Percentiles rank a stretch among this genome's conserved stretches.
These are phyloP conservation scores for Pogonocichla stellata DNA, from an alignment of 2,113 vertebrate species.

Conservation along the genomic window DNA sequence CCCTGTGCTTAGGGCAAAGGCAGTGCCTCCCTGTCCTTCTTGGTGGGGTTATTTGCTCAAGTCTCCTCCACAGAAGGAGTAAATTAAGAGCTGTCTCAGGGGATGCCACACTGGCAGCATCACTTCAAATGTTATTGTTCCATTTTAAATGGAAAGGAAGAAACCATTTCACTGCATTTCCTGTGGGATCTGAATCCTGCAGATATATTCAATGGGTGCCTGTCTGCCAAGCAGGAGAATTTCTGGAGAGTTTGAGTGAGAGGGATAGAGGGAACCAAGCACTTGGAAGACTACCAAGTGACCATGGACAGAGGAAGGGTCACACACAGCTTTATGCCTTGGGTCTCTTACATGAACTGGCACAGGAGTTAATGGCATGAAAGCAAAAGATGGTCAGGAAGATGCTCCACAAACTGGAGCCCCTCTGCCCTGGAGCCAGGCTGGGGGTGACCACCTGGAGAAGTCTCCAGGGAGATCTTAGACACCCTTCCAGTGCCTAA, in stretches of 20 bases:
- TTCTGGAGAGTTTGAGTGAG: background rate
- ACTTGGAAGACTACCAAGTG: background rate
- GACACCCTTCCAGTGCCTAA: background rate
- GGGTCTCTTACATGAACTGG: background rate
- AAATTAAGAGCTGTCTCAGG: background rate
- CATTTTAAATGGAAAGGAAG: background rate
- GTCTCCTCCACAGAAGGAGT: background rate
- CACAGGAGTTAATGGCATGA: background rate
- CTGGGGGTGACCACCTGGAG: background rate
- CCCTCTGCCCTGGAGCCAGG: background rate
- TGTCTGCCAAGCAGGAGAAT: background rate
- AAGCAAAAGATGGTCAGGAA: background rate
- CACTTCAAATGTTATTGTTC: background rate
- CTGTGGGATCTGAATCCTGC: constrained; percentile 29
- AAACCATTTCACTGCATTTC: background rate
- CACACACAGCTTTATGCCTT: background rate
- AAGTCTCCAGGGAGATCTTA: background rate
- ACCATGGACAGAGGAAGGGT: background rate
- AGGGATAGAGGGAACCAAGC: background rate
- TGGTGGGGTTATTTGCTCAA: background rate
- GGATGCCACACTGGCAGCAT: background rate
- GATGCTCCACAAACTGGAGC: background rate
- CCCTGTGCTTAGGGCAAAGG: background rate
- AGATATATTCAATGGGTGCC: constrained; percentile 14
- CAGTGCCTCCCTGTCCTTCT: background rate